Evolutionary conservation across 53 echinoderm and acorn worm species (phyloP), one percentile per base, ranked within the genome.

Genomic region (Stichopus horrens): DNA sequence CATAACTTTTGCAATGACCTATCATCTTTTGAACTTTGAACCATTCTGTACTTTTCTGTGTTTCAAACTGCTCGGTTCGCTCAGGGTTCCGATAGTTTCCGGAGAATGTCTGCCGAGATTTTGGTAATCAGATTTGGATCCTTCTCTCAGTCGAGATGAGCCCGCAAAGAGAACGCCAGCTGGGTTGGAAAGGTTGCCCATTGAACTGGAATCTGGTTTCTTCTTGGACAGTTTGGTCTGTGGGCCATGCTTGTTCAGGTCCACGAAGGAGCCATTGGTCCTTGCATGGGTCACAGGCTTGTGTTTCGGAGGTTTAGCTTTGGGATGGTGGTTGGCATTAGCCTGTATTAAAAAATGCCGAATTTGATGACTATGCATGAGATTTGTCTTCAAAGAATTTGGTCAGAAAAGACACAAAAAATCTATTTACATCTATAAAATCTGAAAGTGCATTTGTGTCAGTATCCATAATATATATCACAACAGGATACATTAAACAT

Each of bases 1-100:
- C n/a, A 37, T 37, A 37, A 37, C 63, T 63, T 8, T 63, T 63
- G 7, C 0, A 63, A 63, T 63, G 63, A 63, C 63, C 63, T 71
- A 71, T 81, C 57, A 81, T 81, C 81, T 81, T 56, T 79, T 79
- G 18, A 79, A 54, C 56, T 58, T 81, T 56, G 81, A 81, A 51
- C 81, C 81, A 81, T 81, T 81, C 20, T 81, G 81, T 21, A 81
- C 22, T 58, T 81, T 81, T 81, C 57, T 81, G 11, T 56, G 56
- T 56, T 81, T 81, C 8, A 56, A 56, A 9, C 4, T 58, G 58
- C 7, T 58, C 4, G 81, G 21, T 19, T 57, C 81, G 18, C 57
- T 81, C 9, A 81, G 21, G 2, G 81, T 53, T 81, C 81, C 81
- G 11, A 81, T 81, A 57, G 81, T 81, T 57, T 81, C 81, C 0